Evolutionary conservation across 2,888 invertebrate species (phyloP).

Genomic region (Oxyscelio sp.): DNA sequence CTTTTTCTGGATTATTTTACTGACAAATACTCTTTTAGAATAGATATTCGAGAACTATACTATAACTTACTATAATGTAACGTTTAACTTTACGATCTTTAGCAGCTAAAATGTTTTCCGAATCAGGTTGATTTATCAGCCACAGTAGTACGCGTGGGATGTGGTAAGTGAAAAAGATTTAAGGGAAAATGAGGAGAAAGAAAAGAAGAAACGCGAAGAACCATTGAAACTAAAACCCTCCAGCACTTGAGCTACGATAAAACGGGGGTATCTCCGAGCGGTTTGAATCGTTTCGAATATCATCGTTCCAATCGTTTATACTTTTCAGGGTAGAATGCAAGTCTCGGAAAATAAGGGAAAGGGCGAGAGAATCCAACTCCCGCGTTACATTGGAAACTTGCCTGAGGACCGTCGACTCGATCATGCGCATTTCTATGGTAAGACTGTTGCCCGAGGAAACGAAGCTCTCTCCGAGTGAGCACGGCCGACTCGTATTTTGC

Average conservation of each 20-base stretch:
- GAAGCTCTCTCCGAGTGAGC: conserved; percentile 94
- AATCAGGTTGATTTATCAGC: conserved; percentile 49
- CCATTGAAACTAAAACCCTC: conserved; percentile 79
- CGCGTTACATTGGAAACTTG: conserved; percentile 87
- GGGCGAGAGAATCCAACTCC: conserved; percentile 48
- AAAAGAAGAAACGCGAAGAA: conserved; percentile 61
- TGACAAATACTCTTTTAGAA: too few relatives aligned
- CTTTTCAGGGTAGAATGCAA: conserved; percentile 56
- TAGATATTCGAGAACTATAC: too few relatives aligned
- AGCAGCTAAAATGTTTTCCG: conserved; percentile 48
- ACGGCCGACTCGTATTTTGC: conserved; percentile 91
- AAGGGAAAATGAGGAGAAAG: conserved; percentile 68
- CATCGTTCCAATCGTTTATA: conserved; percentile 70
- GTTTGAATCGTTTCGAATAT: conserved; percentile 72
- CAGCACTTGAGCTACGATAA: conserved; percentile 73
- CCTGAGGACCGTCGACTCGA: conserved; percentile 96
- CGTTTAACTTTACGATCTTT: too few relatives aligned
- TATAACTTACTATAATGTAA: too few relatives aligned
- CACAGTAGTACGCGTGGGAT: conserved; percentile 7
- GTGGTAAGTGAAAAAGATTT: conserved; percentile 68
- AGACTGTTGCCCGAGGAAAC: conserved; percentile 94
- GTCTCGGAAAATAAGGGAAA: conserved; percentile 56
- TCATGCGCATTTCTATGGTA: conserved; percentile 93
- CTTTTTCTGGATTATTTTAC: too few relatives aligned
- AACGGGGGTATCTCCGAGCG: conserved; percentile 67